Base-by-base conservation (phyloP, 1,140 invertebrate genomes). In the Drosophila lini region DNA sequence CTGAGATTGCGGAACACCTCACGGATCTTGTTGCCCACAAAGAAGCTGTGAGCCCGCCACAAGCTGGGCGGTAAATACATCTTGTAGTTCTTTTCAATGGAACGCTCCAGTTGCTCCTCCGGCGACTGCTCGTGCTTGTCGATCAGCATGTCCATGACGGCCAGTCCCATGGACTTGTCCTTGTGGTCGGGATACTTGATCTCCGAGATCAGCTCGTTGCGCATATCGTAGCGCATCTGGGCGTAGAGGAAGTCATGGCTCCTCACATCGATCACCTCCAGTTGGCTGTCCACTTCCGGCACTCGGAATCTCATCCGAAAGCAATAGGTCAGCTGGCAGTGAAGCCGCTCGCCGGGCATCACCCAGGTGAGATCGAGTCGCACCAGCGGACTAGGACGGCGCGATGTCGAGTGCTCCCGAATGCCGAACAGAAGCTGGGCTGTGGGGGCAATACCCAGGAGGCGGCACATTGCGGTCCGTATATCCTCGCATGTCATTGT, bases 191-290 rank as follows among this genome's bases (percentile, higher is more conserved):
- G 95, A 93, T 96, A 96, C 62, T 94, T 94, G 57, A 97, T 95
- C 89, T 97, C 96, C 19, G 94, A 93, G 70, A 98, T 95, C 84
- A 95, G 95, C 81, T 96, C 96, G 45, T 96, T 93, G 40, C 97
- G 93, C 16, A 98, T 95, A 94, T 97, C 97, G 84, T 94, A 93
- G 40, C 96, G 93, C 34, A 95, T 95, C 95, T 98, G 97, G 92
- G 95, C 94, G 92, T 97, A 98, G 91, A 96, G 96, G 92, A 97
- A 98, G 81, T 97, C 94, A 85, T 97, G 97, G 13, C 97, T 95
- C 56, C 94, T 94, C 25, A 92, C 75, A 93, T 98, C 97, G 40
- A 96, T 92, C 59, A 94, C 94, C 68, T 94, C 94, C 15, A 98
- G 91, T 36, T 91, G 90, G 59, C 94, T 93, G 34, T 93, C 93